Conservation (phyloP, 2,797 vertebrate genomes). For the Choloepus didactylus region DNA sequence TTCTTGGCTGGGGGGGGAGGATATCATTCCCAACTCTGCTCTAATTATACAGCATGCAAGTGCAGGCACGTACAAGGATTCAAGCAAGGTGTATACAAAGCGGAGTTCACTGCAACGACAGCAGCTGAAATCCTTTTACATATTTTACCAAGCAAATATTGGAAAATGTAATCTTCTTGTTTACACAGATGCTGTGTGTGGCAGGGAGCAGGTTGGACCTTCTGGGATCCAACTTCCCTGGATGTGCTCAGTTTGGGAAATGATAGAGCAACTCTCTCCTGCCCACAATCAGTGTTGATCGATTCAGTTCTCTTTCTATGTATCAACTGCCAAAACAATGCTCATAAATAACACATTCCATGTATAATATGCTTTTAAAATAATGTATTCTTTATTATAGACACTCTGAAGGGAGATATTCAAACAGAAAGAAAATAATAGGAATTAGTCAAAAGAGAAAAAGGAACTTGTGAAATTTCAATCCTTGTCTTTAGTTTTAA, state of each 20-base stretch:
- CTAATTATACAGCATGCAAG: neutral
- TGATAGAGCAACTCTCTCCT: neutral
- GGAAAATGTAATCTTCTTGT: neutral
- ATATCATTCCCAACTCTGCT: neutral
- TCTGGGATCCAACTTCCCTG: neutral
- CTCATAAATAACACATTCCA: neutral
- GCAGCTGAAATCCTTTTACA: neutral
- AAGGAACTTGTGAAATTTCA: constrained; percentile 49
- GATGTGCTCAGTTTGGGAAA: neutral
- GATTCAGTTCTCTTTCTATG: neutral
- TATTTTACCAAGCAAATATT: neutral
- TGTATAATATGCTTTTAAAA: neutral
- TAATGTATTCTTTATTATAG: neutral
- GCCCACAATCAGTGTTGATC: neutral
- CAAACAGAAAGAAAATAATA: neutral
- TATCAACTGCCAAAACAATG: neutral
- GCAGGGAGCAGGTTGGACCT: neutral
- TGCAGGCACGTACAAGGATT: neutral
- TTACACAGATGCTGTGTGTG: neutral
- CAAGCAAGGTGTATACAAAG: neutral
- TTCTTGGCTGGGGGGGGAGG: neutral
- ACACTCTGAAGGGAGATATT: constrained; percentile 1
- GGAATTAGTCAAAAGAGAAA: neutral
- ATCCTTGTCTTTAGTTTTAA: constrained; percentile 60
- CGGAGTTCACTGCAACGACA: neutral